These are phyloP conservation scores for Parochlus steinenii DNA, from an alignment of 2,888 invertebrate genomes.

Conservation along the genomic window DNA sequence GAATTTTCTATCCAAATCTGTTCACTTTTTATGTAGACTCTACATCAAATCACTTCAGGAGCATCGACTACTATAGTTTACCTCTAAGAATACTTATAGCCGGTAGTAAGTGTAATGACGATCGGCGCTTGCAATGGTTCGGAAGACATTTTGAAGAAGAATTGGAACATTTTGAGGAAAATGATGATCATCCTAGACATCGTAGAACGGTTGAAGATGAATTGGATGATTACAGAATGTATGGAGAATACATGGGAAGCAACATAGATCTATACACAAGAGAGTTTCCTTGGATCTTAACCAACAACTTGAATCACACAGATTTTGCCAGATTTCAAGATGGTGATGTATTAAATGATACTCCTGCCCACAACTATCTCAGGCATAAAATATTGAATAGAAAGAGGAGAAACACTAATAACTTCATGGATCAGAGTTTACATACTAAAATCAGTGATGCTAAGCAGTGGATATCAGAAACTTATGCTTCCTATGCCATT, in stretches of 20 bases:
- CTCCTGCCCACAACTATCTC: constrained; percentile 35
- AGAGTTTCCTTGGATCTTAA: constrained; percentile 13
- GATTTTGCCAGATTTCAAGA: constrained; percentile 24
- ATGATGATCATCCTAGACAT: constrained; percentile 37
- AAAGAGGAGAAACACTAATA: constrained; percentile 33
- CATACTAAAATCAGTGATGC: constrained; percentile 56
- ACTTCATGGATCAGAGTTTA: constrained; percentile 40
- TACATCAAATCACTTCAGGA: constrained; percentile 57
- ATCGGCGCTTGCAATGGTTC: constrained; percentile 35
- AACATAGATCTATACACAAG: constrained; percentile 13
- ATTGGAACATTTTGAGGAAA: constrained; percentile 24
- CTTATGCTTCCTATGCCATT: constrained; percentile 74
- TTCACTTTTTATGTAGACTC: constrained; percentile 80
- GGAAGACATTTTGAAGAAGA: constrained; percentile 37
- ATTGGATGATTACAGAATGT: constrained; percentile 22
- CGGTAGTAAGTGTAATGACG: constrained; percentile 49
- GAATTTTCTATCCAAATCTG: constrained; percentile 64
- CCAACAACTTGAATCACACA: constrained; percentile 13
- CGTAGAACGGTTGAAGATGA: constrained; percentile 17
- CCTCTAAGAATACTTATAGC: constrained; percentile 60
- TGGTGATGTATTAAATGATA: constrained; percentile 38
- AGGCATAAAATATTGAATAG: constrained; percentile 35
- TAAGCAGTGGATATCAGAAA: constrained; percentile 73
- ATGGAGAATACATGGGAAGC: constrained; percentile 22
- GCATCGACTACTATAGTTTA: constrained; percentile 68